Base-by-base conservation (phyloP, 2,888 invertebrate species). In the Himalopsyche japonica region DNA sequence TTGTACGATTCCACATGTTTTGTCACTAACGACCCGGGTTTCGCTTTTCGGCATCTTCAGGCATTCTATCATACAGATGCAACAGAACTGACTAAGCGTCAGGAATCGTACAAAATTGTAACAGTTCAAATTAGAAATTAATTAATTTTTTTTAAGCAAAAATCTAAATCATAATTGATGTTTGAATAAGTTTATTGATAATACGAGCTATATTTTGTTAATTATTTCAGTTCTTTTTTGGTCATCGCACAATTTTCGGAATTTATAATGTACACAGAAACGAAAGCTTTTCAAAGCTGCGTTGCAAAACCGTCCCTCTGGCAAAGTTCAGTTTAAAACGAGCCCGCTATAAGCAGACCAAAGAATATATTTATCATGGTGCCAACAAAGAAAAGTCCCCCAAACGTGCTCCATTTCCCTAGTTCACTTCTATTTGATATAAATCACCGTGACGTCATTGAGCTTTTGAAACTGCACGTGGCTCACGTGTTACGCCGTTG, bases 341-440 rank as follows among this genome's bases (percentile, higher is more conserved):
- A 57, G 57, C 57, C 57, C 57, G 57, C 57, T 57, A 57, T 57
- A 20, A 57, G 10, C 57, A 57, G 20, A 57, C 57, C 57, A 20
- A 57, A 57, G 57, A 57, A 57, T 57, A 57, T 57, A 57, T 57
- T 76, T 34, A 30, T 76, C 34, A n/a, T 32, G 24, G 24, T 49
- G 82, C 83, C 79, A 80, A 80, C 48, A 80, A 70, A 64, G 82
- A 83, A 64, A 79, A 81, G 47, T 81, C 84, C 64, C 84, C 78
- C 81, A 49, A 76, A 49, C 83, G 37, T 79, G 86, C 70, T 81
- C 83, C 81, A 86, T 83, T 86, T 86, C 85, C 82, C 86, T 85
- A 84, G 81, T 86, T 86, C 86, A 85, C 83, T 81, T 84, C 82
- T 86, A 86, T 82, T 57, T 57, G 24, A 85, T 83, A 83, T 86